Percentiles rank a stretch among this genome's conserved stretches.
These are phyloP conservation scores for Elephas maximus DNA, from an alignment of 2,113 vertebrate species.

Conservation along the genomic window DNA sequence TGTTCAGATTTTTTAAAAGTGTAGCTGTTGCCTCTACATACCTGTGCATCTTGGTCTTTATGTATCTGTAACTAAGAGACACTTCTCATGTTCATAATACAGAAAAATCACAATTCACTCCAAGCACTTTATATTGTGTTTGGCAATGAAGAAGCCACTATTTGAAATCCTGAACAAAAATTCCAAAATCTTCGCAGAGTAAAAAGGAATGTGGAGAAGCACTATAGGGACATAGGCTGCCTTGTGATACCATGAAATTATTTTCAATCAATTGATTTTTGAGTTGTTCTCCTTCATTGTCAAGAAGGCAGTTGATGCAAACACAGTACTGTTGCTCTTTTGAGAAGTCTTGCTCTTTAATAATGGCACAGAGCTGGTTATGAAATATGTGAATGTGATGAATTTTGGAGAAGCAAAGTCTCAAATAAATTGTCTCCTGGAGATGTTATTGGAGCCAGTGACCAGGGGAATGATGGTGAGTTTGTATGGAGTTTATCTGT, in stretches of 20 bases:
- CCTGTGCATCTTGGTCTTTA: neutral
- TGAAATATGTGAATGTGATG: constrained; percentile 71
- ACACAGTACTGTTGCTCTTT: neutral
- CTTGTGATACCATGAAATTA: neutral
- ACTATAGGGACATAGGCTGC: neutral
- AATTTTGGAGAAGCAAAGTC: constrained; percentile 66
- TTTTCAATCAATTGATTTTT: constrained; percentile 35
- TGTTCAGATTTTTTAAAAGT: neutral
- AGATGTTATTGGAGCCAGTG: constrained; percentile 35
- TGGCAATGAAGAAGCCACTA: neutral
- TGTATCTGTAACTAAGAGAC: neutral
- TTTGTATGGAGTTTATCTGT: constrained; percentile 52
- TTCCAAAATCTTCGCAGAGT: neutral
- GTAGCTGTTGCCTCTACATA: neutral
- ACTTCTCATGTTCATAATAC: neutral
- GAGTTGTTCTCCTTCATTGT: neutral
- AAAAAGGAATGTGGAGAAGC: neutral
- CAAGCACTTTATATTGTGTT: neutral
- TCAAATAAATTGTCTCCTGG: constrained; percentile 69
- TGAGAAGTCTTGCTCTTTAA: constrained; percentile 47
- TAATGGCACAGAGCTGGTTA: constrained; percentile 8
- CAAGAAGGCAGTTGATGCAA: constrained; percentile 18
- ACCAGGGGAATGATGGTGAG: constrained; percentile 41
- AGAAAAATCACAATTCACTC: neutral
- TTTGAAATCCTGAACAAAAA: neutral